Conservation (phyloP, 2,888 invertebrate genomes). For the Gerris lacustris region DNA sequence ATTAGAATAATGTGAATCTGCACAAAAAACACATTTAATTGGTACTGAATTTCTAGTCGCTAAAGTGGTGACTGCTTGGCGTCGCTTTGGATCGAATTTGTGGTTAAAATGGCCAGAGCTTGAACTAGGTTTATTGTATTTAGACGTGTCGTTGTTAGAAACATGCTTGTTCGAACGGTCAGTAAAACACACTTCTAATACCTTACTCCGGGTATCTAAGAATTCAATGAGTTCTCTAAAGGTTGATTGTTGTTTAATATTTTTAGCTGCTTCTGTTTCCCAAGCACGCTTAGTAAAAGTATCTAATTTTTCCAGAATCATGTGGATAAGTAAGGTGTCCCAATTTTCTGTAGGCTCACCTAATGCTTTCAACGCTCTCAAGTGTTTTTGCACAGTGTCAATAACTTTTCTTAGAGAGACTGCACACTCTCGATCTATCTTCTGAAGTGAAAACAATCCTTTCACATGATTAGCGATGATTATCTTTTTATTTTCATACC, state of each 20-base stretch:
- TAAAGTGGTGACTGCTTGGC: not conserved
- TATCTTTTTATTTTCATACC: conserved; percentile 3
- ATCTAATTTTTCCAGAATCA: conserved; percentile 12
- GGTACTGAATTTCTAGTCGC: not conserved
- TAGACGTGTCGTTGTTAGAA: not conserved
- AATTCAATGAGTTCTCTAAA: not conserved
- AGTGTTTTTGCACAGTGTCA: not conserved
- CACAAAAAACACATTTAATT: not conserved
- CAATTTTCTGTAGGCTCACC: conserved; percentile 7
- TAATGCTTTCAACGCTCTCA: conserved; percentile 2
- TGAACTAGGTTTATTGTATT: not conserved
- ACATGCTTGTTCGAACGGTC: too few species aligned
- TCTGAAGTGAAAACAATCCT: conserved; percentile 14
- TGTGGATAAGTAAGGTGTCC: conserved; percentile 6
- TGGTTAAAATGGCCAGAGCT: not conserved
- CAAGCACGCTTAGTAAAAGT: conserved; percentile 1
- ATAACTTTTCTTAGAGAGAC: conserved; percentile 5
- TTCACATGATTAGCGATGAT: conserved; percentile 14
- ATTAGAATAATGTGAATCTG: not conserved
- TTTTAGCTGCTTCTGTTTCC: conserved; percentile 6
- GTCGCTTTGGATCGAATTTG: not conserved
- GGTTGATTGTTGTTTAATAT: not conserved
- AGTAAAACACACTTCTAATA: conserved; percentile 3
- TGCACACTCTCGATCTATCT: conserved; percentile 6
- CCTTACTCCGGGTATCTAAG: not conserved